Conservation (phyloP, 2,888 invertebrate genomes). For the Actias luna region DNA sequence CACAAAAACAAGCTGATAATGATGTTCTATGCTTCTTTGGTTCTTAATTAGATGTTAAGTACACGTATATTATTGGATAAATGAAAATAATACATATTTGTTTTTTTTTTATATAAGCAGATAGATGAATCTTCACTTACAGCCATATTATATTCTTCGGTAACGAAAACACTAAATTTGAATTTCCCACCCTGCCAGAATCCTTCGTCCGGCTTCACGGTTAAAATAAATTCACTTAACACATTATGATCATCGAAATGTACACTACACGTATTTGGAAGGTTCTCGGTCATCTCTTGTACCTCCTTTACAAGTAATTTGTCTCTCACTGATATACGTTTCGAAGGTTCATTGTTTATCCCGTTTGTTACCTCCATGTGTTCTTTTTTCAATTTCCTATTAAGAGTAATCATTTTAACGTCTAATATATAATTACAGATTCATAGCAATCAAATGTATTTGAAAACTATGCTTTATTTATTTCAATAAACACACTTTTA, state of each 20-base stretch:
- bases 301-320: constrained; percentile 91
- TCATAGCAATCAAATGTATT: constrained; percentile 41
- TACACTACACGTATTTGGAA: constrained; percentile 90
- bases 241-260: constrained; percentile 91
- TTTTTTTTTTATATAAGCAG: background rate
- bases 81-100: too few relatives aligned
- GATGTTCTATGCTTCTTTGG: too few relatives aligned
- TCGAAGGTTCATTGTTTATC: constrained; percentile 59
- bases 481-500: constrained; percentile 22
- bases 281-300: constrained; percentile 92
- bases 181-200: constrained; percentile 94
- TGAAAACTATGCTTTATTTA: constrained; percentile 18
- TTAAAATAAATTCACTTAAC: constrained; percentile 89
- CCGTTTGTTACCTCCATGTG: constrained; percentile 69
- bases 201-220: constrained; percentile 92
- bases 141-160: constrained; percentile 98
- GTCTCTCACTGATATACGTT: constrained; percentile 89
- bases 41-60: too few relatives aligned
- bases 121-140: constrained; percentile 79
- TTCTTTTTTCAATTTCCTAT: constrained; percentile 87
- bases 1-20: too few relatives aligned
- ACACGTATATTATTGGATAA: too few relatives aligned
- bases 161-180: constrained; percentile 91
- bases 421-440: constrained; percentile 27
- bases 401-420: constrained; percentile 85